These are phyloP conservation scores for Bellardia bayeri DNA, from an alignment of 2,888 invertebrate species.

Conservation along the genomic window DNA sequence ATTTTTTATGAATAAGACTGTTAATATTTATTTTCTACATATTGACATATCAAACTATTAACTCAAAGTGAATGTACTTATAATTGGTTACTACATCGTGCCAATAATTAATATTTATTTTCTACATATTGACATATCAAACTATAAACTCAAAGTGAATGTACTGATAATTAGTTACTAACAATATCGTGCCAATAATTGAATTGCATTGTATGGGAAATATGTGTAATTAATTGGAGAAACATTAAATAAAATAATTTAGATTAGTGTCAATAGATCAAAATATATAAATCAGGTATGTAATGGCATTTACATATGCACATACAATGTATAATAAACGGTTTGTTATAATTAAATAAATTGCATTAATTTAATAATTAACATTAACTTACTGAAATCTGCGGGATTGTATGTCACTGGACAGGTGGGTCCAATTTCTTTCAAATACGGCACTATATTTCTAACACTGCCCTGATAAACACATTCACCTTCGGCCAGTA, in stretches of 20 bases:
- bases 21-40: neutral
- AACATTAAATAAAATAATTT: neutral
- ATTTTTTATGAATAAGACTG: too few relatives aligned
- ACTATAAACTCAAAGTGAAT: neutral
- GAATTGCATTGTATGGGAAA: neutral
- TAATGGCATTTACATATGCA: constrained; percentile 30
- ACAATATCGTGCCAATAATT: neutral
- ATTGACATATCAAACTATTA: neutral
- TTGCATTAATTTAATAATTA: neutral
- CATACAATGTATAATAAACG: neutral
- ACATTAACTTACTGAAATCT: constrained; percentile 92
- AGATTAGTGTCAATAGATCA: constrained; percentile 35
- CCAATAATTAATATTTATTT: neutral
- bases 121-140: neutral
- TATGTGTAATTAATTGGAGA: neutral
- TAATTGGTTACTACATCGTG: constrained; percentile 17
- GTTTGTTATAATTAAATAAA: neutral
- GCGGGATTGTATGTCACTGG: constrained; percentile 98
- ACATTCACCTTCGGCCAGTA: constrained; percentile 94
- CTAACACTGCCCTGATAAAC: constrained; percentile 93
- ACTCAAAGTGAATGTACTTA: constrained; percentile 18
- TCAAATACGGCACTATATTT: constrained; percentile 92
- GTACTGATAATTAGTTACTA: constrained; percentile 25
- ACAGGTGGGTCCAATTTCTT: constrained; percentile 91
- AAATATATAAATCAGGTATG: neutral